A percentile compares a stretch with the other conserved stretches of the same genome.
These are phyloP conservation scores for Drosophila novamexicana DNA, from an alignment of 1,140 invertebrate genomes.

Conservation along the genomic window DNA sequence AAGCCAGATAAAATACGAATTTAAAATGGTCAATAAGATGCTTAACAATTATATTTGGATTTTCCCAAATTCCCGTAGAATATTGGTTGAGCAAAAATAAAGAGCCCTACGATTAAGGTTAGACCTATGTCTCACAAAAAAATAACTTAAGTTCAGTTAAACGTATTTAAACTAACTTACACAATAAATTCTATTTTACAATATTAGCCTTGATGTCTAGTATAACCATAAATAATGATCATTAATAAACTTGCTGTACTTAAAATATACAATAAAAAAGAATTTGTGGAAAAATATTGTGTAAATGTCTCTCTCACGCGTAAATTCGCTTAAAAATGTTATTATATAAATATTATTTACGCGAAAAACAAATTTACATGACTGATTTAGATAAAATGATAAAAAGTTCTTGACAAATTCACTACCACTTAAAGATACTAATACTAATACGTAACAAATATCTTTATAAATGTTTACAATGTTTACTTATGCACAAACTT, in stretches of 20 bases:
- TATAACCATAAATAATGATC: conserved; percentile 3
- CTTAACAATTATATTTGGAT: conserved; percentile 5
- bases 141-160: background rate
- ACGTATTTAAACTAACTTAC: background rate
- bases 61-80: background rate
- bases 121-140: background rate
- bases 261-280: background rate
- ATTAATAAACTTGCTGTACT: background rate
- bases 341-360: background rate
- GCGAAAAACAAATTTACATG: conserved; percentile 3
- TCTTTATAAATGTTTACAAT: conserved; percentile 49
- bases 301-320: background rate
- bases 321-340: background rate
- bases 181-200: conserved; percentile 8
- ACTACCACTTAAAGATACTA: background rate
- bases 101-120: background rate
- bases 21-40: conserved; percentile 20
- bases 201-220: conserved; percentile 37
- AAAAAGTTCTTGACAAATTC: background rate
- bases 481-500: conserved; percentile 32
- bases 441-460: conserved; percentile 24
- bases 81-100: background rate
- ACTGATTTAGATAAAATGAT: conserved; percentile 3
- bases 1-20: conserved; percentile 30
- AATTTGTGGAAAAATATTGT: background rate